phyloP scores from a whole-genome alignment of 2,888 invertebrate genomes.

The Orchesella flavescens region DNA sequence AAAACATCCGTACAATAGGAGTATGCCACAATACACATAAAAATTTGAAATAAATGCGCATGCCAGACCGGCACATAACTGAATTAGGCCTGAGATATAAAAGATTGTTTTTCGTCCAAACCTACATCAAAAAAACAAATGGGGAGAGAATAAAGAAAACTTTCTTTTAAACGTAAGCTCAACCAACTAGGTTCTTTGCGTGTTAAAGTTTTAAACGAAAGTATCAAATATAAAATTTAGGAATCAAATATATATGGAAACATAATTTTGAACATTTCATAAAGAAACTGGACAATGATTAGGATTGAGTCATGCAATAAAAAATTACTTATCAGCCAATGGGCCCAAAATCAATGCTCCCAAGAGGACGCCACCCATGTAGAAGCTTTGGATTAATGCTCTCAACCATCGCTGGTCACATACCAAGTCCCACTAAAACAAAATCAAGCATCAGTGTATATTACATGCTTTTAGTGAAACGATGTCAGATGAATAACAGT shows the following conservation, averaged over 20 bases:
- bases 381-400: slow-evolving; percentile 81
- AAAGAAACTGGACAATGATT: background rate
- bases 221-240: no score
- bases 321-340: slow-evolving; percentile 81
- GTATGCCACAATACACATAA: slow-evolving; percentile 69
- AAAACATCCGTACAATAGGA: slow-evolving; percentile 86
- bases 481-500: no score
- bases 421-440: slow-evolving; percentile 84
- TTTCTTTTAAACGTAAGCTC: background rate
- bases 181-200: no score
- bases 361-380: slow-evolving; percentile 88
- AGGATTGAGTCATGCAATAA: background rate
- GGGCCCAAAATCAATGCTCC: slow-evolving; percentile 86
- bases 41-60: slow-evolving; percentile 85
- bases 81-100: slow-evolving; percentile 83
- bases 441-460: background rate
- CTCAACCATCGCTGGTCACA: slow-evolving; percentile 88
- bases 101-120: slow-evolving; percentile 86
- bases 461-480: no score
- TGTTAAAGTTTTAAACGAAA: no score
- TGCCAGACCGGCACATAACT: slow-evolving; percentile 81
- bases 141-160: background rate
- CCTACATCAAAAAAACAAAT: slow-evolving; percentile 70
- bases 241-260: background rate
- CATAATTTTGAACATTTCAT: background rate